Evolutionary conservation across 2,113 vertebrate genomes (phyloP).

Genomic region (Anhinga anhinga): DNA sequence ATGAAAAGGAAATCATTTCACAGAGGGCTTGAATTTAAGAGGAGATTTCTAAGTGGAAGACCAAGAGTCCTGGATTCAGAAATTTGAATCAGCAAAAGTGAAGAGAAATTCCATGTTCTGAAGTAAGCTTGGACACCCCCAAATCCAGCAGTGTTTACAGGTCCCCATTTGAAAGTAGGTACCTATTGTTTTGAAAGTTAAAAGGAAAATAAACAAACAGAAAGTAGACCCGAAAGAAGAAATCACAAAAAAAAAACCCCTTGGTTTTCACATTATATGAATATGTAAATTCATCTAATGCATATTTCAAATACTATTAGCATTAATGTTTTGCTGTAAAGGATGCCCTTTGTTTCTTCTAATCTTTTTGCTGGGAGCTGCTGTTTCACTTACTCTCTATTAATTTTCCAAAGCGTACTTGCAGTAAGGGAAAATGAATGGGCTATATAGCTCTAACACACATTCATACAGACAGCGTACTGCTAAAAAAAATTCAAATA

Average conservation of each 20-base stretch:
- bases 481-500: not conserved
- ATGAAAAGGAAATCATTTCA: not conserved
- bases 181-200: not conserved
- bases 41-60: not conserved
- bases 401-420: not conserved
- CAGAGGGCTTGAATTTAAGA: not conserved
- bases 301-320: not conserved
- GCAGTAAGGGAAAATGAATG: not conserved
- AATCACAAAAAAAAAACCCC: not conserved
- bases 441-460: not conserved
- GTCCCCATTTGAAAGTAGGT: not conserved
- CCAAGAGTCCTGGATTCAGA: not conserved
- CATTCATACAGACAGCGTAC: not conserved
- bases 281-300: not conserved
- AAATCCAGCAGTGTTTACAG: not conserved
- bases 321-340: not conserved
- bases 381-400: not conserved
- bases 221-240: not conserved
- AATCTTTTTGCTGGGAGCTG: not conserved
- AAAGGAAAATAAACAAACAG: not conserved
- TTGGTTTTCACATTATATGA: not conserved
- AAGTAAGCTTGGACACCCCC: not conserved
- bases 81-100: not conserved
- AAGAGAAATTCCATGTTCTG: not conserved
- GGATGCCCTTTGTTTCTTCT: not conserved